Evolutionary conservation across 2,888 invertebrate species (phyloP).

Genomic region (Philopedon plagiatum): DNA sequence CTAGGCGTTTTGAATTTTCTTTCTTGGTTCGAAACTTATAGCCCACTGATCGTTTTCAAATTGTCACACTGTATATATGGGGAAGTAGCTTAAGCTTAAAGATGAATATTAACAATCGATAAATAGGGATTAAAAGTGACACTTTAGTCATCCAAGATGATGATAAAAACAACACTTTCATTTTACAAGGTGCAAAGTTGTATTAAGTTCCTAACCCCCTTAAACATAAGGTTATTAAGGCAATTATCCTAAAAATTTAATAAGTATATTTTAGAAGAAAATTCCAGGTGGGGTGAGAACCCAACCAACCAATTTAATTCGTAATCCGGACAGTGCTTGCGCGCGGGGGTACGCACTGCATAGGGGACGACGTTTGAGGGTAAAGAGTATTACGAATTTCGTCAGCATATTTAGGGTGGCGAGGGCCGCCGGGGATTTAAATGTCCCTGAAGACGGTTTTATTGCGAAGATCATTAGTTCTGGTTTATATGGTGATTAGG

Average conservation of each 20-base stretch:
- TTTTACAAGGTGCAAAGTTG: too few relatives aligned
- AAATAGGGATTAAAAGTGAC: too few relatives aligned
- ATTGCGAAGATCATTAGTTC: conserved; percentile 34
- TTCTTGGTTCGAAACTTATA: too few relatives aligned
- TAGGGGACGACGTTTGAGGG: conserved; percentile 1
- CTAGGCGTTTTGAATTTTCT: too few relatives aligned
- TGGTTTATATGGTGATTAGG: conserved; percentile 41
- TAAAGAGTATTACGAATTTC: conserved; percentile 18
- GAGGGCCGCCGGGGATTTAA: not conserved
- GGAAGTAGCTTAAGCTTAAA: too few relatives aligned
- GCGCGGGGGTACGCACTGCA: not conserved
- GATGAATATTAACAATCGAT: too few relatives aligned
- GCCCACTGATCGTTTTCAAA: too few relatives aligned
- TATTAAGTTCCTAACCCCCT: too few relatives aligned
- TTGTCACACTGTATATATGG: too few relatives aligned
- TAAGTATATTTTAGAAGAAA: conserved; percentile 5
- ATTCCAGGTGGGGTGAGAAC: conserved; percentile 23
- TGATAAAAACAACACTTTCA: too few relatives aligned
- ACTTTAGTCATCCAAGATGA: too few relatives aligned
- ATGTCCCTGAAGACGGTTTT: conserved; percentile 21
- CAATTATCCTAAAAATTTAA: not conserved
- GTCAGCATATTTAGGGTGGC: conserved; percentile 15
- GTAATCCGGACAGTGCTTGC: conserved; percentile 1
- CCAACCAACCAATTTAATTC: conserved; percentile 17
- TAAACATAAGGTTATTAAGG: not conserved